Base-by-base conservation (phyloP, 2,888 invertebrate species). In the Drosophila basisetae region DNA sequence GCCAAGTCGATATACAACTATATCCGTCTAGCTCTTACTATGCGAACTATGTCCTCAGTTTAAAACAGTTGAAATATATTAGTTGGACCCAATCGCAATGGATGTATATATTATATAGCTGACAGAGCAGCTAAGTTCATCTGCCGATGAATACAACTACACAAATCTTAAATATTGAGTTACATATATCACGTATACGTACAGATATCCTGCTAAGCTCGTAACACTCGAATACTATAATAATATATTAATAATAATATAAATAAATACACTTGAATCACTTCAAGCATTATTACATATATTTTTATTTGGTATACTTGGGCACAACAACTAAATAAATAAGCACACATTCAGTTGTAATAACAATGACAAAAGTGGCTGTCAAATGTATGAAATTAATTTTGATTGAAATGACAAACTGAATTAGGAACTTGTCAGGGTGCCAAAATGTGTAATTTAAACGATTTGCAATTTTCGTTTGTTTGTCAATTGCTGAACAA, bases 341-440 rank as follows among this genome's bases (percentile, higher is more conserved):
- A 41, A 11, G 25, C 30, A 11, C 33, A 56, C n/a, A 35, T 55
- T 50, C 22, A 60, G 31, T 25, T 31, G 30, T 16, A 28, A 22
- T 25, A 50, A 47, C 11, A 62, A 60, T 60, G 7, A n/a, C n/a
- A 62, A 55, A 55, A 13, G 30, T 43, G 30, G 1, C n/a, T 67
- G 59, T 59, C 62, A 68, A 28, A 77, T 35, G 37, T 37, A 43
- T 75, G 53, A 65, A 49, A 83, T 83, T 76, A 63, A 58, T 68
- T 87, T 82, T 82, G 83, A 83, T 83, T 83, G 80, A 87, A 77
- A 73, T 67, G 39, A 62, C 66, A 78, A 66, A 54, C 67, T 68
- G 69, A 67, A 66, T 49, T 41, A 30, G 55, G 52, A 54, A 68
- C 61, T 76, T 84, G 84, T 66, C 84, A 83, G 31, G 10, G 63